Percentiles rank a stretch among this genome's conserved stretches.
These are phyloP conservation scores for Drosophila nigromelanica DNA, from an alignment of 1,140 invertebrate species.

Conservation along the genomic window DNA sequence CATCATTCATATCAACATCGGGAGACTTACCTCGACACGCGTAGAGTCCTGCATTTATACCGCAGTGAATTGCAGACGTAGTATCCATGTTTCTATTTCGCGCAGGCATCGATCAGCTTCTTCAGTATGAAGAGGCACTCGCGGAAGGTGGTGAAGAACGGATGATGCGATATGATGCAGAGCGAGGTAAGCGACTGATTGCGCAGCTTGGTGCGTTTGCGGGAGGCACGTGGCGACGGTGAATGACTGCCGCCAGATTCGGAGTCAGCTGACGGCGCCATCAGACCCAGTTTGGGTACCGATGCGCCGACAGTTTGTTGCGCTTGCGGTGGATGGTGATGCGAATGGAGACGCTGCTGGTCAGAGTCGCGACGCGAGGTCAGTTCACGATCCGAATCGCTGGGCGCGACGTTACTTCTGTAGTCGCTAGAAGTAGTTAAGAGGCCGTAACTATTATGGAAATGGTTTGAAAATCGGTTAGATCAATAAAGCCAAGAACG, in stretches of 20 bases:
- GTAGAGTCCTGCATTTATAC: constrained; percentile 99
- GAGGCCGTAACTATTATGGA: constrained; percentile 84
- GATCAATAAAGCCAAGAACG: constrained; percentile 33
- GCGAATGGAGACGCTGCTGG: constrained; percentile 67
- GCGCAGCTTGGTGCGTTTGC: constrained; percentile 90
- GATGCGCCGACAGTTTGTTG: constrained; percentile 49
- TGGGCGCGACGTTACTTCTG: constrained; percentile 93
- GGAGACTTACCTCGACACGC: constrained; percentile 90
- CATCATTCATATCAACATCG: no score
- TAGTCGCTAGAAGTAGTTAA: constrained; percentile 91
- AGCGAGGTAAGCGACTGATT: constrained; percentile 98
- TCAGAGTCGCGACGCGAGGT: constrained; percentile 89
- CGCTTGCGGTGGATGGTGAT: constrained; percentile 33
- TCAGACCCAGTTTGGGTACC: constrained; percentile 87
- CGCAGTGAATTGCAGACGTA: constrained; percentile 96
- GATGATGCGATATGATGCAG: constrained; percentile 99
- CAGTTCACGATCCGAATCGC: constrained; percentile 92
- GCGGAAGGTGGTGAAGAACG: constrained; percentile 98
- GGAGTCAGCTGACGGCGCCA: constrained; percentile 90
- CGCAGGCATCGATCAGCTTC: constrained; percentile 97
- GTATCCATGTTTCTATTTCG: constrained; percentile 99
- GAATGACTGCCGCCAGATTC: constrained; percentile 94
- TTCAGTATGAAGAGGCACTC: constrained; percentile 98
- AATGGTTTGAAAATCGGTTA: constrained; percentile 69
- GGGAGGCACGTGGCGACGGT: constrained; percentile 92